Evolutionary conservation across 2,888 invertebrate species (phyloP).

Genomic region (Heliconius erato): DNA sequence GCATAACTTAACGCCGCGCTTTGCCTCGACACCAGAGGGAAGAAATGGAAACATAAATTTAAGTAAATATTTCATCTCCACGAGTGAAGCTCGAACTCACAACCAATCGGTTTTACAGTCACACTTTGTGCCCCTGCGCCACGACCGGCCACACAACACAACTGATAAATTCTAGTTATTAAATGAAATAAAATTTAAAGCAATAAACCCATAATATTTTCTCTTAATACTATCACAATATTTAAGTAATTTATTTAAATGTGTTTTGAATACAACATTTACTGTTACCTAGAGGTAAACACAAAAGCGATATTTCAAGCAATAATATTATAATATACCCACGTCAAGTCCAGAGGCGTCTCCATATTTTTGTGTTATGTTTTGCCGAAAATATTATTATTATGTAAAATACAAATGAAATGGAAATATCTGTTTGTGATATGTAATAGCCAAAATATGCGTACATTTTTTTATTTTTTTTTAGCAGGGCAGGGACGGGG

Average conservation of each 20-base stretch:
- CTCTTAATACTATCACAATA: not conserved
- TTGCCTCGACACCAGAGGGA: too few relatives aligned
- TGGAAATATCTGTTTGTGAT: not conserved
- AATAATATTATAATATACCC: not conserved
- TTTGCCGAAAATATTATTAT: slow-evolving; percentile 2
- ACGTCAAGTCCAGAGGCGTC: slow-evolving; percentile 3
- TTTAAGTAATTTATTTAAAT: not conserved
- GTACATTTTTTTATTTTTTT: too few relatives aligned
- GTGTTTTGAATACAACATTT: not conserved
- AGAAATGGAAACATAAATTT: too few relatives aligned
- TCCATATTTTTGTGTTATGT: not conserved
- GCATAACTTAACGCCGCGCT: too few relatives aligned
- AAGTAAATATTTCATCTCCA: too few relatives aligned
- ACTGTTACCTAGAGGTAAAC: not conserved
- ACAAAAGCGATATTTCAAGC: not conserved
- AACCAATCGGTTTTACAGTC: too few relatives aligned
- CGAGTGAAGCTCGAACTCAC: too few relatives aligned
- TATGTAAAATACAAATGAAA: not conserved
- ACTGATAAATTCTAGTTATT: too few relatives aligned
- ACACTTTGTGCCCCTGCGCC: too few relatives aligned
- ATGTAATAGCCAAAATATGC: not conserved
- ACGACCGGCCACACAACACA: too few relatives aligned
- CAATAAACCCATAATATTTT: not conserved
- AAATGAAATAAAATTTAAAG: too few relatives aligned
- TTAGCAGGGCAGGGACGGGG: too few relatives aligned